Evolutionary conservation across 2,888 invertebrate species (phyloP).

Genomic region (Smittia sp.): DNA sequence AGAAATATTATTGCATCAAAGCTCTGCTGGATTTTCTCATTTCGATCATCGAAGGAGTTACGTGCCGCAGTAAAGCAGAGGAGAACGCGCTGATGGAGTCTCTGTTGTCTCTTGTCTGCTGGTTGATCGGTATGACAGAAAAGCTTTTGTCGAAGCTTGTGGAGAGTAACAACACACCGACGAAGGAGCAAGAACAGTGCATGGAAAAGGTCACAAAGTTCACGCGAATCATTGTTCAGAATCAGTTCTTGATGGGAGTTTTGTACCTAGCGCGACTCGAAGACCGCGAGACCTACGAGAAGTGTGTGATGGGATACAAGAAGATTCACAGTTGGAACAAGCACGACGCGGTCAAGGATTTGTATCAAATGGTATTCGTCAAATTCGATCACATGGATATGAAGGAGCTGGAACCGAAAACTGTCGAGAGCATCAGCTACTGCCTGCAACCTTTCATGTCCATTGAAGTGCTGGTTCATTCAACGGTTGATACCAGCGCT

Average conservation of each 20-base stretch:
- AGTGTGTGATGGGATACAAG: conserved; percentile 72
- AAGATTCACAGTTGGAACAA: conserved; percentile 42
- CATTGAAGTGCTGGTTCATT: conserved; percentile 79
- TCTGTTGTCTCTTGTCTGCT: conserved; percentile 75
- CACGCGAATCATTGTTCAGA: conserved; percentile 65
- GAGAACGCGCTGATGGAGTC: conserved; percentile 81
- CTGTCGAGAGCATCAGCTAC: conserved; percentile 65
- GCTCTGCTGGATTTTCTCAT: conserved; percentile 83
- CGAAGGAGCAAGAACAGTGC: conserved; percentile 57
- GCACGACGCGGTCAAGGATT: conserved; percentile 41
- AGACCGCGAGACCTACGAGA: conserved; percentile 65
- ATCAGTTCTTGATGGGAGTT: conserved; percentile 76
- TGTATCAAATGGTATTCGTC: conserved; percentile 50
- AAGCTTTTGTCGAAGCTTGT: conserved; percentile 44
- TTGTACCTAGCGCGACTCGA: conserved; percentile 79
- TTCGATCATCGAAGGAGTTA: conserved; percentile 62
- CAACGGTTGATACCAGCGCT: conserved; percentile 76
- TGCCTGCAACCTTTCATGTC: conserved; percentile 78
- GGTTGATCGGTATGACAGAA: conserved; percentile 74
- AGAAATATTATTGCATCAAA: conserved; percentile 83
- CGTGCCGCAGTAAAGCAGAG: conserved; percentile 76
- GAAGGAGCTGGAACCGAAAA: conserved; percentile 57
- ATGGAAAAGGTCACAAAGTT: conserved; percentile 68
- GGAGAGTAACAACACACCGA: too few relatives aligned
- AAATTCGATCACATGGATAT: conserved; percentile 50